Evolutionary conservation across 2,888 invertebrate species (phyloP), one percentile per base, ranked within the genome.

Genomic region (Carterocephalus palaemon): DNA sequence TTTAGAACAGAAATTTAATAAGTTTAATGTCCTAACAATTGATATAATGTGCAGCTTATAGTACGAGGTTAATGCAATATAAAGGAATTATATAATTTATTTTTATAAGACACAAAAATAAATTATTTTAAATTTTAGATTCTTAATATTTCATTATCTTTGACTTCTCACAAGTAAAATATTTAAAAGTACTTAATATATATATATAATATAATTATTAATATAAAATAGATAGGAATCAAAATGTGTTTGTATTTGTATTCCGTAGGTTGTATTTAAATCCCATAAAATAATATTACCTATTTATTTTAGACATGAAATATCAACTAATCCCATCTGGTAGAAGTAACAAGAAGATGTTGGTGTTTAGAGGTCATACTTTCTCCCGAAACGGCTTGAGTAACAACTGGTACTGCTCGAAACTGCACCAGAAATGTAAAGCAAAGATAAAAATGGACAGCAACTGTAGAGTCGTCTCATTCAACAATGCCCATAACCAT

Each of bases 401-500:
- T 1, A 38, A 23, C 7, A 48, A 42, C 10, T 52, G 51, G 51
- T 47, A 46, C 10, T 54, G 49, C 19, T 51, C 52, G 0, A 49
- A 37, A 10, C 43, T 41, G 8, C 39, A 38, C 8, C 16, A 36
- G 4, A 34, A 28, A 4, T 54, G 52, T 16, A 52, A 47, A 10
- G 52, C 49, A 1, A 49, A 32, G 16, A 31, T 49, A 10, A 41
- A 48, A 23, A 16, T 53, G 24, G 38, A 43, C 6, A 22, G 49
- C 10, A 7, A 46, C 1, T 46, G 52, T 0, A 41, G 31, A 0
- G 46, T 61, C 0, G 48, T 49, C 1, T 39, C 26, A 17, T 43
- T 43, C 13, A 24, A 54, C 3, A 19, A 51, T 2, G 15, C 20
- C 2, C 64, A 64, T 29, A 60, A 51, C 16, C 62, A 64, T 12